Conservation (phyloP, 2,888 invertebrate genomes). For the Hedychridium roseum region DNA sequence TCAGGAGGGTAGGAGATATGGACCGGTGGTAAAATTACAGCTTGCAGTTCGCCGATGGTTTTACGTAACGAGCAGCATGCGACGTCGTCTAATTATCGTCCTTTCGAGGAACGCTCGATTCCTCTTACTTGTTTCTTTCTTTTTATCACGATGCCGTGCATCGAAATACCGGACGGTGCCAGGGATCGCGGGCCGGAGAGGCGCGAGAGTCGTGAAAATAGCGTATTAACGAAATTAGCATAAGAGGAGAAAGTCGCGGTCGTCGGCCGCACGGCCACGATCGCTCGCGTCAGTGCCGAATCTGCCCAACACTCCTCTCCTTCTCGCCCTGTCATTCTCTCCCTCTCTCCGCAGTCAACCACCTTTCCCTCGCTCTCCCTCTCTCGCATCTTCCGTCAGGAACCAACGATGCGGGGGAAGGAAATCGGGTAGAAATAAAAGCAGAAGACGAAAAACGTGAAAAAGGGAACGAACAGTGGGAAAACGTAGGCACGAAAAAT, state of each 20-base stretch:
- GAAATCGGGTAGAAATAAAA: slow-evolving; percentile 10
- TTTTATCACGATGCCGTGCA: no score
- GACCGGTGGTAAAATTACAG: no score
- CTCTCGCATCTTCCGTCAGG: slow-evolving; percentile 9
- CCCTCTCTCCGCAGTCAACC: no score
- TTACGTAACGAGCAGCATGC: slow-evolving; percentile 15
- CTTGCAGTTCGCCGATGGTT: no score
- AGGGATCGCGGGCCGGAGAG: slow-evolving; percentile 24
- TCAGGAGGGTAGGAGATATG: no score
- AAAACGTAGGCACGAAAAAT: no score
- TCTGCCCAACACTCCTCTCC: no score
- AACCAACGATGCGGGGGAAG: slow-evolving; percentile 13
- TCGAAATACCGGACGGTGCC: slow-evolving; percentile 21
- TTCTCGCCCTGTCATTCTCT: no score
- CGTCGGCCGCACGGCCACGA: slow-evolving; percentile 42
- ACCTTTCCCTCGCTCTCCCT: not conserved
- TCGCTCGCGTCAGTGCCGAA: slow-evolving; percentile 35
- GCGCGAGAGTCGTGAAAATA: slow-evolving; percentile 48
- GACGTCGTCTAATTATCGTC: slow-evolving; percentile 14
- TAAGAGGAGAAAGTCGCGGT: slow-evolving; percentile 61
- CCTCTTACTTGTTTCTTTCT: slow-evolving; percentile 4
- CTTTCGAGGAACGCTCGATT: slow-evolving; percentile 9
- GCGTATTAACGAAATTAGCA: slow-evolving; percentile 59
- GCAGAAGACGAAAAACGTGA: no score
- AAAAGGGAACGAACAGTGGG: no score